Evolutionary conservation across 1,140 invertebrate genomes (phyloP), one percentile per base, ranked within the genome.

Genomic region (Telenomus remus): DNA sequence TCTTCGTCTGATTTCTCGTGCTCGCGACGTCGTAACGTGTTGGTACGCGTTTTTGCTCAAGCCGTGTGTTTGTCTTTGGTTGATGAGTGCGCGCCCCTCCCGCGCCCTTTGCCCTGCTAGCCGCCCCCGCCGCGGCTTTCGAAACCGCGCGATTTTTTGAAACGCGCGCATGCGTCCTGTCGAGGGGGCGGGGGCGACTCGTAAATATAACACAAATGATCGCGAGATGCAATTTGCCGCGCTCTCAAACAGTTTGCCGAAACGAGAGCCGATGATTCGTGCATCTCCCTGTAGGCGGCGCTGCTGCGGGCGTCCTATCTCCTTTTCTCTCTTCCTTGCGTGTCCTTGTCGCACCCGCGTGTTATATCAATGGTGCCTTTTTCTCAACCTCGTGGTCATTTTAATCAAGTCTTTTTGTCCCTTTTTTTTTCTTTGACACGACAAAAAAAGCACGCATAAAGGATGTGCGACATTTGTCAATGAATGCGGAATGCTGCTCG

Each of bases 281-380:
- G 14, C 13, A 61, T 35, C 14, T 12, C 10, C 70, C 66, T 27
- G 47, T 0, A 65, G 78, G 64, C 60, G 78, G 66, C 82, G 81
- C 79, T 69, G 78, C 69, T 46, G 79, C 75, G 68, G 79, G 83
- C 83, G 83, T 85, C 83, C 82, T 83, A 80, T 83, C 79, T 79
- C 80, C 73, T 57, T 84, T 81, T 81, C 80, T 65, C 50, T 82
- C 57, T 68, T 75, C 1, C 19, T 8, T 12, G 34, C 33, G 5
- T 50, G 44, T 79, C 71, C 63, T 79, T 71, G 33, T 68, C 55
- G 66, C 71, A 74, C 56, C 63, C 33, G 61, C 61, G 63, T 50
- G 44, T 14, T 15, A 42, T 27, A 53, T 60, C 19, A 60, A 66
- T 49, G 49, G 51, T 49, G 33, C 19, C 6, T 27, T 34, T 60